Percentiles rank a stretch among this genome's conserved stretches.
Conservation (phyloP, 2,888 invertebrate genomes). For the Harmothoe impar region DNA sequence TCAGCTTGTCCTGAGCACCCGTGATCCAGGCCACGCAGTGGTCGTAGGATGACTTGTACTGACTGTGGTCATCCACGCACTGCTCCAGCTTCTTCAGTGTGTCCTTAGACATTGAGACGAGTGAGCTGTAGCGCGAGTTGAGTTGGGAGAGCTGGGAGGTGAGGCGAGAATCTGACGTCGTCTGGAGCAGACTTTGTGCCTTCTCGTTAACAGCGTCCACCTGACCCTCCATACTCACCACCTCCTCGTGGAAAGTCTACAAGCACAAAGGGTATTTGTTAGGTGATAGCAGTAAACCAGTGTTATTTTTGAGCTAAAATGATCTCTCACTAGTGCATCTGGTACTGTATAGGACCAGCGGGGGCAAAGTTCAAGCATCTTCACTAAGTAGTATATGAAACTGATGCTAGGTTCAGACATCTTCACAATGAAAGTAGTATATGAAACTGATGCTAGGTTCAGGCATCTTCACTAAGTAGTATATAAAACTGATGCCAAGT, state of each 20-base stretch:
- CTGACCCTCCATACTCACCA: conserved; percentile 75
- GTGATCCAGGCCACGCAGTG: conserved; percentile 93
- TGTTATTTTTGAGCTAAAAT: neutral
- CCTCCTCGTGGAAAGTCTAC: conserved; percentile 76
- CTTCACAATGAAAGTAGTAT: neutral
- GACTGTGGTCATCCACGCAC: conserved; percentile 93
- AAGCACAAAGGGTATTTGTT: neutral
- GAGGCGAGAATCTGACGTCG: conserved; percentile 78
- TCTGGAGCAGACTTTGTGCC: conserved; percentile 80
- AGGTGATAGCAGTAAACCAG: neutral
- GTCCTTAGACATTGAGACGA: conserved; percentile 80
- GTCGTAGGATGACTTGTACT: conserved; percentile 90
- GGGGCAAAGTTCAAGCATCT: neutral
- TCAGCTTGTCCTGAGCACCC: conserved; percentile 91
- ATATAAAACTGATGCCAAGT: neutral
- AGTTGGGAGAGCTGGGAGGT: conserved; percentile 81
- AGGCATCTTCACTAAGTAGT: neutral
- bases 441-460: neutral
- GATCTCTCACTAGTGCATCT: no score
- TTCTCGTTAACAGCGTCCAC: conserved; percentile 79
- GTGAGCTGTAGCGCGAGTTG: conserved; percentile 78
- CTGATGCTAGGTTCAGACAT: neutral
- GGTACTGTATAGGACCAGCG: no score
- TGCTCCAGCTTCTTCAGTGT: conserved; percentile 86
- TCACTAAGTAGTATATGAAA: no score